Conservation (phyloP, 2,888 invertebrate species). For the Halocaridina rubra region DNA sequence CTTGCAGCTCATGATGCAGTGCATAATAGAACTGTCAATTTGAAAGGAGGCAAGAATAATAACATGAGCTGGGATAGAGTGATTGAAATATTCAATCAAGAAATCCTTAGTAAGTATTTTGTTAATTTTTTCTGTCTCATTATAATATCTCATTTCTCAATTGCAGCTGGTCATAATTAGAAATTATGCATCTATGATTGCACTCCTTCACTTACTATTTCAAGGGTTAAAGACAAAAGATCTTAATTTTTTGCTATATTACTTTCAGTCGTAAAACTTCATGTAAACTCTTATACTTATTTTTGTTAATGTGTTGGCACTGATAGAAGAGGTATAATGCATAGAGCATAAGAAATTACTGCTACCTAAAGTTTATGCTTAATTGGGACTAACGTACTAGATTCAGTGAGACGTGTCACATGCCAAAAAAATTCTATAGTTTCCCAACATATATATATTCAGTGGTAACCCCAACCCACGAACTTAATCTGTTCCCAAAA, state of each 20-base stretch:
- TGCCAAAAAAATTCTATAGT: background rate
- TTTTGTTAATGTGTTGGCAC: background rate
- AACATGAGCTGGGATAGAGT: constrained; percentile 41
- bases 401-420: background rate
- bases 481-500: no score
- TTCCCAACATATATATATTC: background rate
- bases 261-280: background rate
- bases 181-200: no score
- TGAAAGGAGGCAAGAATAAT: constrained; percentile 16
- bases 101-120: constrained; percentile 6
- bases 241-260: background rate
- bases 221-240: no score
- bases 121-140: background rate
- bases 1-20: constrained; percentile 38
- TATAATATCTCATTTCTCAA: background rate
- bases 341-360: no score
- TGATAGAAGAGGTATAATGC: no score
- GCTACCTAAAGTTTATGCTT: no score
- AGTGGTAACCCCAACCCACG: no score
- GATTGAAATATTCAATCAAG: background rate
- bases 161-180: no score
- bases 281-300: background rate
- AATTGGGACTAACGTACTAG: background rate
- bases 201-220: background rate
- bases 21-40: constrained; percentile 37